Evolutionary conservation across 2,888 invertebrate genomes (phyloP).

Genomic region (Latheticus oryzae): DNA sequence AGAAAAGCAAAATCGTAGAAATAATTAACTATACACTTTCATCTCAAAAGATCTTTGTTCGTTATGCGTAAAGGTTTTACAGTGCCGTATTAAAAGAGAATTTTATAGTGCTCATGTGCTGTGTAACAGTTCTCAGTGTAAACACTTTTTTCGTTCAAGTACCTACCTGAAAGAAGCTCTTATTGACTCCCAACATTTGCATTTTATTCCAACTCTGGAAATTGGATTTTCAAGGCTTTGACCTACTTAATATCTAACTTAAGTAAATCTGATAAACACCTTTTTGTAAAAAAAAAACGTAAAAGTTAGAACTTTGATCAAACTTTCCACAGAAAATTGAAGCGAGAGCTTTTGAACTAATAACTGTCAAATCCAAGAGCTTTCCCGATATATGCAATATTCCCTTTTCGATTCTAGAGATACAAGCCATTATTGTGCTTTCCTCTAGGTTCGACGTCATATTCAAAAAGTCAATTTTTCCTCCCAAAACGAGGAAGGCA

Average conservation of each 20-base stretch:
- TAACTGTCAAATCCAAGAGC: slow-evolving; percentile 23
- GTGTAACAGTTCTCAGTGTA: slow-evolving; percentile 39
- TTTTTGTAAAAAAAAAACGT: no score
- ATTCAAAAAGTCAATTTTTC: slow-evolving; percentile 45
- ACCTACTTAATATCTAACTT: no score
- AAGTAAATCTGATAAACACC: no score
- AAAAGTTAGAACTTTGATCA: no score
- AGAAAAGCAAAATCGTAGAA: slow-evolving; percentile 1
- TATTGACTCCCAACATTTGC: slow-evolving; percentile 29
- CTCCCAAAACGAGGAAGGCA: slow-evolving; percentile 45
- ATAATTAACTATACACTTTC: slow-evolving; percentile 45
- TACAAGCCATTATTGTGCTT: slow-evolving; percentile 27
- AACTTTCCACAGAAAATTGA: no score
- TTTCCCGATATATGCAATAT: slow-evolving; percentile 23
- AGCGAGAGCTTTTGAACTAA: slow-evolving; percentile 19
- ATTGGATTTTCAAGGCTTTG: slow-evolving; percentile 3
- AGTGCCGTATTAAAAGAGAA: slow-evolving; percentile 52
- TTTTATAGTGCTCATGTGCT: slow-evolving; percentile 45
- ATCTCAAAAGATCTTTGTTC: slow-evolving; percentile 52
- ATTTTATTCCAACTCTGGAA: slow-evolving; percentile 10
- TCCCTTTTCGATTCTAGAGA: slow-evolving; percentile 19
- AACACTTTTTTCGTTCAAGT: slow-evolving; percentile 26
- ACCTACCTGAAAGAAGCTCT: slow-evolving; percentile 15
- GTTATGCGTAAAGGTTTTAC: slow-evolving; percentile 52
- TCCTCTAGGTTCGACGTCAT: slow-evolving; percentile 24